Evolutionary conservation across 2,888 invertebrate species (phyloP).

Genomic region (Mystacides longicornis): DNA sequence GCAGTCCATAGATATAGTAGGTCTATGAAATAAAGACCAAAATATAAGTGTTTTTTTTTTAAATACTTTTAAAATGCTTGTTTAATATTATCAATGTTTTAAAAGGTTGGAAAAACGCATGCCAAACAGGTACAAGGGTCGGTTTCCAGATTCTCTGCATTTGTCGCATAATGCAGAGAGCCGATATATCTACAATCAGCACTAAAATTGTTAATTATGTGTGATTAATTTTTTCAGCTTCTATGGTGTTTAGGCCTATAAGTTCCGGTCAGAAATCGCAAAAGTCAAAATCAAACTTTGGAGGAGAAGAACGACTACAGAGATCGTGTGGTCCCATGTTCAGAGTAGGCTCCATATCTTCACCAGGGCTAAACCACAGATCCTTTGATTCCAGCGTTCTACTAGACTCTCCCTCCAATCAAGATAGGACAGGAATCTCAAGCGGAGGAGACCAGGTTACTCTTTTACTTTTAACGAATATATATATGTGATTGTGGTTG

Average conservation of each 20-base stretch:
- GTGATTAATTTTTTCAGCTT: conserved; percentile 15
- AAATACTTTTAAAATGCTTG: too few relatives aligned
- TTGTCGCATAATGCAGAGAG: too few relatives aligned
- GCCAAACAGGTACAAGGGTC: too few relatives aligned
- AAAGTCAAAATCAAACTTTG: conserved; percentile 7
- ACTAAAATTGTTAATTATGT: too few relatives aligned
- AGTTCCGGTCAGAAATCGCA: conserved; percentile 10
- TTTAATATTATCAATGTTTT: too few relatives aligned
- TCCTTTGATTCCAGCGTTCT: conserved; percentile 12
- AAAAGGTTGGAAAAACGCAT: too few relatives aligned
- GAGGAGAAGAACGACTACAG: conserved; percentile 6
- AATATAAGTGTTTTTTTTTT: too few relatives aligned
- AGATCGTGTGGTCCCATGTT: conserved; percentile 7
- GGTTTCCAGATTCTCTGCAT: too few relatives aligned
- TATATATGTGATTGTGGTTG: neutral
- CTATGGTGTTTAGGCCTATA: conserved; percentile 12
- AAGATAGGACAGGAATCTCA: neutral
- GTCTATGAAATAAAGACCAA: too few relatives aligned
- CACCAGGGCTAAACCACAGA: conserved; percentile 10
- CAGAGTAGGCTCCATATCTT: conserved; percentile 8
- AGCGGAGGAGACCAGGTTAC: conserved; percentile 2
- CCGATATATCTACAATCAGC: too few relatives aligned
- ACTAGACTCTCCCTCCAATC: conserved; percentile 6
- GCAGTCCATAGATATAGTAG: too few relatives aligned
- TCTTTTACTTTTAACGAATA: neutral